Evolutionary conservation across 2,113 vertebrate genomes (phyloP).

Genomic region (Haemorhous mexicanus): DNA sequence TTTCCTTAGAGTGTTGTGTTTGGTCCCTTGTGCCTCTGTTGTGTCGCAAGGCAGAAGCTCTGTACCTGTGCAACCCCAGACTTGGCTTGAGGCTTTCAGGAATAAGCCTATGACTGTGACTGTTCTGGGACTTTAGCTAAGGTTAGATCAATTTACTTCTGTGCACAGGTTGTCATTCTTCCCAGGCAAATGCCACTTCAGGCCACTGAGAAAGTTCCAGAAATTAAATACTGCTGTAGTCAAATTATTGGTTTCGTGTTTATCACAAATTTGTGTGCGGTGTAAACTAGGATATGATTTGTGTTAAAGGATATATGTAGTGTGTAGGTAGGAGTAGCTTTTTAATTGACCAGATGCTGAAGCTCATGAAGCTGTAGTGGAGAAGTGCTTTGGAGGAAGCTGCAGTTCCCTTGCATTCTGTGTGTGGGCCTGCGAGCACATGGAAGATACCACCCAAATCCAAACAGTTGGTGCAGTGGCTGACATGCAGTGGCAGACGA

Average conservation of each 20-base stretch:
- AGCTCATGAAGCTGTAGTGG: fast-evolving
- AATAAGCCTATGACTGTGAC: not conserved
- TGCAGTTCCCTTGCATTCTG: not conserved
- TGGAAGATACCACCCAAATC: not conserved
- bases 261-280: fast-evolving
- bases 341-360: not conserved
- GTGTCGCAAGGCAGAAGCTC: not conserved
- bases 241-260: fast-evolving
- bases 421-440: fast-evolving
- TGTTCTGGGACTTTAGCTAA: not conserved
- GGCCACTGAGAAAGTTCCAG: not conserved
- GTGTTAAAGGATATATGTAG: not conserved
- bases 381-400: not conserved
- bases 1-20: no score
- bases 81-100: not conserved
- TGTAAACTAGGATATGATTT: not conserved
- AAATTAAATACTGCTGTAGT: not conserved
- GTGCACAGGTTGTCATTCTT: not conserved
- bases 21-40: not conserved
- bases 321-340: not conserved
- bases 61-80: not conserved
- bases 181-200: not conserved
- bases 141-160: fast-evolving
- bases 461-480: not conserved
- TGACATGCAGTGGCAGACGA: not conserved